A percentile compares a stretch with the other conserved stretches of the same genome.
phyloP scores from a whole-genome alignment of 2,113 vertebrate genomes.

The Varanus salvator region DNA sequence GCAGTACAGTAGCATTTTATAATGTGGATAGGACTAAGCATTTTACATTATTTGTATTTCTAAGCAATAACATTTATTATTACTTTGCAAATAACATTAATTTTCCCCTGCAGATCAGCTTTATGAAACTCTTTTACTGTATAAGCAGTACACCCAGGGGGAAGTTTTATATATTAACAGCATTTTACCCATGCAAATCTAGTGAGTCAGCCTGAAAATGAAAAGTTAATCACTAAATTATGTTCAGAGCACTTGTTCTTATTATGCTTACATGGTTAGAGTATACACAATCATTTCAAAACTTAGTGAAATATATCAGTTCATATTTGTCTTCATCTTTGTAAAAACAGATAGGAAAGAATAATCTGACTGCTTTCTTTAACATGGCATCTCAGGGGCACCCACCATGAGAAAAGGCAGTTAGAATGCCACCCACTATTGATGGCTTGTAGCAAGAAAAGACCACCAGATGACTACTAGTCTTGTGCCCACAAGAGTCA shows the following conservation, averaged over 20 bases:
- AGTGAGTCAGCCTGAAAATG: neutral
- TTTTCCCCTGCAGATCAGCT: neutral
- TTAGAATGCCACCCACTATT: neutral
- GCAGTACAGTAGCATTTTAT: neutral
- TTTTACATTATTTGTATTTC: neutral
- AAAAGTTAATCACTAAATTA: neutral
- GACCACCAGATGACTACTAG: neutral
- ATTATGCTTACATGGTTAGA: neutral
- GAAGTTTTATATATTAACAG: neutral
- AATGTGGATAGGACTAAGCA: neutral
- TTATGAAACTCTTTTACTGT: neutral
- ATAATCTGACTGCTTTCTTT: neutral
- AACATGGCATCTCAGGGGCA: neutral
- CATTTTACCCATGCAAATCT: neutral
- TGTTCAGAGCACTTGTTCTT: neutral
- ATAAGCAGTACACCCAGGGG: neutral
- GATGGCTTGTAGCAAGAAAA: neutral
- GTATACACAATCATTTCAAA: neutral
- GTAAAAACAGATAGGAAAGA: neutral
- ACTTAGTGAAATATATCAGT: neutral
- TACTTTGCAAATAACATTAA: constrained; percentile 3
- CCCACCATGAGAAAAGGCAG: neutral
- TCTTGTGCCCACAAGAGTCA: neutral
- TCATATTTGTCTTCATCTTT: neutral
- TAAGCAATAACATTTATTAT: neutral